These are phyloP conservation scores for Ichneumoninae sp. DNA, from an alignment of 2,888 invertebrate genomes.

Conservation along the genomic window DNA sequence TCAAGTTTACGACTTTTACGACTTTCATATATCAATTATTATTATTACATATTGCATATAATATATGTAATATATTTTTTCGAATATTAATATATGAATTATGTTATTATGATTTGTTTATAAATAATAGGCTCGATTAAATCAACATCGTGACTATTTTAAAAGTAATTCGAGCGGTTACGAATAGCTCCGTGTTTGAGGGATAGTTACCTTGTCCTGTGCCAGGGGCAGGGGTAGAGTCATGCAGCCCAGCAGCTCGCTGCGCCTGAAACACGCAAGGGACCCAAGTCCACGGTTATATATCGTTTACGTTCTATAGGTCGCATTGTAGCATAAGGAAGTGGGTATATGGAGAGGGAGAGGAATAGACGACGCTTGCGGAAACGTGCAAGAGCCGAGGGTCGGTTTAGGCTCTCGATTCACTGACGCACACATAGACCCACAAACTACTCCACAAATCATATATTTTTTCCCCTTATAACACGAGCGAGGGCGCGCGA, in stretches of 20 bases:
- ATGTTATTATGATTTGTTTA: too few species aligned
- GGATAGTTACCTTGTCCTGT: constrained; percentile 89
- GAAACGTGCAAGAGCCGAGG: constrained; percentile 28
- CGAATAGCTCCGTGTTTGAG: neutral
- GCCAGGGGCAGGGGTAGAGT: constrained; percentile 95
- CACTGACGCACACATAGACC: constrained; percentile 49
- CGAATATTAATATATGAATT: too few species aligned
- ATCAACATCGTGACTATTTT: too few species aligned
- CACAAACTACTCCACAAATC: neutral
- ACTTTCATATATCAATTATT: neutral
- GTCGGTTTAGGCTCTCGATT: constrained; percentile 14
- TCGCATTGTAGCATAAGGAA: constrained; percentile 12
- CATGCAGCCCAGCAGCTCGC: constrained; percentile 97
- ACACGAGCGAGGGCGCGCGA: constrained; percentile 60
- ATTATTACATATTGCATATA: neutral
- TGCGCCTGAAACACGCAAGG: constrained; percentile 90
- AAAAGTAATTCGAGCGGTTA: neutral
- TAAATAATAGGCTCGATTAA: too few species aligned
- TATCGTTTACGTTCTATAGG: constrained; percentile 4
- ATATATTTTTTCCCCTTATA: neutral
- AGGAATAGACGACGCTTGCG: constrained; percentile 64
- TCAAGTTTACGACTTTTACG: neutral
- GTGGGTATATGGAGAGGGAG: constrained; percentile 22
- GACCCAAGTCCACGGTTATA: constrained; percentile 79
- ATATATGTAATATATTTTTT: too few species aligned